Evolutionary conservation across 2,888 invertebrate genomes (phyloP).

Genomic region (Mythimna albipuncta): DNA sequence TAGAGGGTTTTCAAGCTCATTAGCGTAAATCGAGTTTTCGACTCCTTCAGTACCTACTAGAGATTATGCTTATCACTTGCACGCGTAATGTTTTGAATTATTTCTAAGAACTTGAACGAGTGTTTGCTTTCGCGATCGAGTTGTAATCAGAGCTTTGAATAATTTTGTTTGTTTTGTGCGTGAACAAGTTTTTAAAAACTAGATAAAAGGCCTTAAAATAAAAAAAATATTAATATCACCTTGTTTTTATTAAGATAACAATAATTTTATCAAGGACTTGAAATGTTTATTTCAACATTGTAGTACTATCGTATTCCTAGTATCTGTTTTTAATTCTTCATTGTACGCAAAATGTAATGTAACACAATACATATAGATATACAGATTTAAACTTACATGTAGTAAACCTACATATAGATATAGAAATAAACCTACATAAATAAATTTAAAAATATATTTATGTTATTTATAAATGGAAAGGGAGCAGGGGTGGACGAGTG

Average conservation of each 20-base stretch:
- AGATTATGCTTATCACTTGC: slow-evolving; percentile 23
- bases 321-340: too few species aligned
- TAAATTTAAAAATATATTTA: too few species aligned
- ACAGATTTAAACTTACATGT: too few species aligned
- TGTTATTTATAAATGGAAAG: too few species aligned
- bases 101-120: slow-evolving; percentile 9
- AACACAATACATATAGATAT: too few species aligned
- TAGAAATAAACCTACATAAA: too few species aligned
- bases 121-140: not conserved
- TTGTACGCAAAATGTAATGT: too few species aligned
- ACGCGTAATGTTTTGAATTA: slow-evolving; percentile 11
- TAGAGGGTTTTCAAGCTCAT: slow-evolving; percentile 53
- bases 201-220: not conserved
- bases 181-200: slow-evolving; percentile 4
- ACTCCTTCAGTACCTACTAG: slow-evolving; percentile 23
- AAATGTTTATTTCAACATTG: not conserved
- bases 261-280: too few species aligned
- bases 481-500: too few species aligned
- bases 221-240: too few species aligned
- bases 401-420: too few species aligned
- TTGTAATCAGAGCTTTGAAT: not conserved
- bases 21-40: slow-evolving; percentile 43
- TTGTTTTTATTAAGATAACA: not conserved
- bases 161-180: not conserved
- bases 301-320: not conserved